Percentiles rank a stretch among this genome's conserved stretches.
These are phyloP conservation scores for Caenorhabditis plicata DNA, from an alignment of 2,888 invertebrate species.

Conservation along the genomic window DNA sequence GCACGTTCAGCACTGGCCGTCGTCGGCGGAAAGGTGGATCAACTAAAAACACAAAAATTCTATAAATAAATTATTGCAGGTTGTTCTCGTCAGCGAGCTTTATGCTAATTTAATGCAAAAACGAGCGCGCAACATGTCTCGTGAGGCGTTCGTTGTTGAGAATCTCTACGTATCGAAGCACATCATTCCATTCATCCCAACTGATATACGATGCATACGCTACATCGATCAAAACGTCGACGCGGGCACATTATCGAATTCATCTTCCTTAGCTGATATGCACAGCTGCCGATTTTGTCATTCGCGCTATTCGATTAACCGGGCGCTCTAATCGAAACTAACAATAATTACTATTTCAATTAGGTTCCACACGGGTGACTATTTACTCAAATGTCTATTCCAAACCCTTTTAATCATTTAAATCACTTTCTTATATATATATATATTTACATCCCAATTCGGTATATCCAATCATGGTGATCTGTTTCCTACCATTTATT, in stretches of 20 bases:
- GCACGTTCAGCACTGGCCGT: slow-evolving; percentile 64
- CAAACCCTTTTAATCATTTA: not conserved
- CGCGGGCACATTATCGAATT: slow-evolving; percentile 47
- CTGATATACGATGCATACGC: slow-evolving; percentile 63
- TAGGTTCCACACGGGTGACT: too few relatives aligned
- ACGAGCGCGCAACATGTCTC: slow-evolving; percentile 52
- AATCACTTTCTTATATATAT: not conserved
- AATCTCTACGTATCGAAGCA: slow-evolving; percentile 65
- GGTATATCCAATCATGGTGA: not conserved
- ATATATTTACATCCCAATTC: not conserved
- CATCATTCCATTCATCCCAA: slow-evolving; percentile 65
- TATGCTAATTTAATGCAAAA: slow-evolving; percentile 66
- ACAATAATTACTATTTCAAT: too few relatives aligned
- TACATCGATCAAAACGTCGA: slow-evolving; percentile 61
- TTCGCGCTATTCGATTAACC: slow-evolving; percentile 45
- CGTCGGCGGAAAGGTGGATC: slow-evolving; percentile 64
- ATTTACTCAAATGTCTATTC: slow-evolving; percentile 1
- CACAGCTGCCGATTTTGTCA: slow-evolving; percentile 65
- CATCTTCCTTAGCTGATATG: slow-evolving; percentile 55
- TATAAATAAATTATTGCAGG: slow-evolving; percentile 42
- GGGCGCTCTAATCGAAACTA: slow-evolving; percentile 24
- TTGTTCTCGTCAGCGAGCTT: slow-evolving; percentile 65
- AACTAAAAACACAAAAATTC: not conserved
- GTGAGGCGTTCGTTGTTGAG: slow-evolving; percentile 65
- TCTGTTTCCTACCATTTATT: not conserved